Conservation (phyloP, 2,797 vertebrate genomes). For the Oreochromis grahami region DNA sequence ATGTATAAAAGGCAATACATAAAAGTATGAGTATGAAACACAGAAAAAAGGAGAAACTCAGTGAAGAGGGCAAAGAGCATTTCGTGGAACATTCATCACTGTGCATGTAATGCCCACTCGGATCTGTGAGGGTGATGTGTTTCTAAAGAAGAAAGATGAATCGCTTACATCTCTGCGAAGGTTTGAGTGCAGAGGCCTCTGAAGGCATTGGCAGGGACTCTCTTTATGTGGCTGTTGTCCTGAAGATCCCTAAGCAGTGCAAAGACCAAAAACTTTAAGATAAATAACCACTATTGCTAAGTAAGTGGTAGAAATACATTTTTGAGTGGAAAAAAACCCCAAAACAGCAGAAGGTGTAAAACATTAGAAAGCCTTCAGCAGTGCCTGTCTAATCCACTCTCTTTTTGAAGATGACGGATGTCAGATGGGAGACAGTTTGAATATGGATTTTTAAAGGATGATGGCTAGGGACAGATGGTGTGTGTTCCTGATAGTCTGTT, state of each 20-base stretch:
- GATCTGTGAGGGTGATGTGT: conserved; percentile 11
- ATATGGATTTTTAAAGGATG: neutral
- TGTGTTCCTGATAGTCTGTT: neutral
- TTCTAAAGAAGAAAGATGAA: neutral
- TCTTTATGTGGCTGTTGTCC: conserved; percentile 72
- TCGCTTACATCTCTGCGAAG: conserved; percentile 73
- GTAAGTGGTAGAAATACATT: neutral
- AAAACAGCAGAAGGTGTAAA: neutral
- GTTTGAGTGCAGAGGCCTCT: conserved; percentile 71
- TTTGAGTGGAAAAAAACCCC: fast-evolving
- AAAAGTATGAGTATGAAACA: neutral
- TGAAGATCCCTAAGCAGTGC: conserved; percentile 65
- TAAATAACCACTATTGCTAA: neutral
- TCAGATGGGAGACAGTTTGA: neutral
- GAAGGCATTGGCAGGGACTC: conserved; percentile 75
- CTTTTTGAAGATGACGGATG: neutral
- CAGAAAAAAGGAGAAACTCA: neutral
- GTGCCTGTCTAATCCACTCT: neutral
- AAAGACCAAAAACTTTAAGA: neutral
- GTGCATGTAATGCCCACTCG: conserved; percentile 9
- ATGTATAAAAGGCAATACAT: neutral
- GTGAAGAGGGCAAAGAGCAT: conserved; percentile 30
- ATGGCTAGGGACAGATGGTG: neutral
- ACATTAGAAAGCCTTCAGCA: neutral
- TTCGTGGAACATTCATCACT: conserved; percentile 17